Conservation (phyloP, 2,113 vertebrate species). For the Geococcyx californianus region DNA sequence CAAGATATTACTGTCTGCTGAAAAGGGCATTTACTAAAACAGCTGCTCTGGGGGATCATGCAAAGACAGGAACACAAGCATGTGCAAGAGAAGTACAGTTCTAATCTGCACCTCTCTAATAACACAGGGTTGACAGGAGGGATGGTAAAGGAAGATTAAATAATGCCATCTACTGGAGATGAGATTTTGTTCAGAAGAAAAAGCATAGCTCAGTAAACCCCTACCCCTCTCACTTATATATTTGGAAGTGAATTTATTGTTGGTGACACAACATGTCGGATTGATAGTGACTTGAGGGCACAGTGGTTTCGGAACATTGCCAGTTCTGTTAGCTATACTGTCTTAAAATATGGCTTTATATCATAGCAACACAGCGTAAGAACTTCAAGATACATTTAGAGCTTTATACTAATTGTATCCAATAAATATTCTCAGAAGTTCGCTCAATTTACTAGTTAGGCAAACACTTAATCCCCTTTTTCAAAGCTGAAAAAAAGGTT, state of each 20-base stretch:
- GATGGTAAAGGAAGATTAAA: conserved; percentile 28
- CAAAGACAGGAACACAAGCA: neutral
- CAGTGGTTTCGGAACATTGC: neutral
- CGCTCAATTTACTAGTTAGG: neutral
- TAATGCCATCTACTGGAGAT: conserved; percentile 75
- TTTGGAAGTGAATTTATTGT: neutral
- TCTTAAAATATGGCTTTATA: neutral
- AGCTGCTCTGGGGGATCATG: neutral
- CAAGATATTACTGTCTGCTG: neutral
- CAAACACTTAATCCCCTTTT: neutral
- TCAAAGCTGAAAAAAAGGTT: neutral
- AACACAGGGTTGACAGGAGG: neutral
- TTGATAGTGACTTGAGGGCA: neutral
- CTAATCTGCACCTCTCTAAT: neutral
- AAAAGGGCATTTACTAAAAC: neutral
- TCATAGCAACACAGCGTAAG: neutral
- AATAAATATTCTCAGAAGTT: neutral
- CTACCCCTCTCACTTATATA: neutral
- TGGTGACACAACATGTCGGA: neutral
- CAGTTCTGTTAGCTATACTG: neutral
- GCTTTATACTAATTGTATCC: neutral
- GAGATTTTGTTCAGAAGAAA: conserved; percentile 1
- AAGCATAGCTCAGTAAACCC: neutral
- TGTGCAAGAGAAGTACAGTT: neutral
- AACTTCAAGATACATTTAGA: neutral